Evolutionary conservation across 92 coral and sea anemone species (phyloP).

Genomic region (Nematostella vectensis): DNA sequence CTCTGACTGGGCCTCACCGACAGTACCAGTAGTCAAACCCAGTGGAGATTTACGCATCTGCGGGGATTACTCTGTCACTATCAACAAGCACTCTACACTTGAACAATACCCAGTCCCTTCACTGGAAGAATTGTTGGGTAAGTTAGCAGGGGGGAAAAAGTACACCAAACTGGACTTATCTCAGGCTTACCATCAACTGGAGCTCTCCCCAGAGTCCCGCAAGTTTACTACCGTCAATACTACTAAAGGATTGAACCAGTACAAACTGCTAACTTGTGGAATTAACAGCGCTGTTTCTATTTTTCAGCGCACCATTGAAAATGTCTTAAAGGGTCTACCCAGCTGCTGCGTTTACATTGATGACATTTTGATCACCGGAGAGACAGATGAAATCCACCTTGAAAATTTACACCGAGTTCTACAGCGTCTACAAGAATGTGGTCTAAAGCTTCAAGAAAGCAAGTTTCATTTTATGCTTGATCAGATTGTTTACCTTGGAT

Average conservation of each 20-base stretch:
- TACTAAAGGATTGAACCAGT: slow-evolving; percentile 23
- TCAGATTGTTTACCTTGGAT: slow-evolving; percentile 21
- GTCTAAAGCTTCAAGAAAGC: slow-evolving; percentile 16
- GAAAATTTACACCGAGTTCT: slow-evolving; percentile 22
- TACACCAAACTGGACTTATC: slow-evolving; percentile 42
- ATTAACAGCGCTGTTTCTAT: slow-evolving; percentile 28
- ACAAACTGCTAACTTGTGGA: slow-evolving; percentile 23
- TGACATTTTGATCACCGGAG: slow-evolving; percentile 14
- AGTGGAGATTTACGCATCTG: slow-evolving; percentile 25
- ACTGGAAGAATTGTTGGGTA: slow-evolving; percentile 26
- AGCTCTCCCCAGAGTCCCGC: slow-evolving; percentile 27
- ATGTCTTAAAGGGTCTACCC: slow-evolving; percentile 20
- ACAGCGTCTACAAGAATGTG: slow-evolving; percentile 16
- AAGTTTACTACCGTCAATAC: slow-evolving; percentile 33
- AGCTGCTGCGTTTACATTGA: slow-evolving; percentile 33
- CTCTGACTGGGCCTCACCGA: slow-evolving; percentile 41
- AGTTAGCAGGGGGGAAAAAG: slow-evolving; percentile 26
- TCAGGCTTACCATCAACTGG: slow-evolving; percentile 49
- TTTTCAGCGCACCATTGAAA: slow-evolving; percentile 23
- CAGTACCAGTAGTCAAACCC: slow-evolving; percentile 33
- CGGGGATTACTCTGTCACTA: slow-evolving; percentile 31
- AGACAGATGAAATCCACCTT: slow-evolving; percentile 24
- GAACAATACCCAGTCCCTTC: slow-evolving; percentile 41
- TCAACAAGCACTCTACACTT: slow-evolving; percentile 23
- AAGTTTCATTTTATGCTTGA: slow-evolving; percentile 25